Evolutionary conservation across 2,797 vertebrate species (phyloP), one percentile per base, ranked within the genome.

Genomic region (Hippoglossus hippoglossus): DNA sequence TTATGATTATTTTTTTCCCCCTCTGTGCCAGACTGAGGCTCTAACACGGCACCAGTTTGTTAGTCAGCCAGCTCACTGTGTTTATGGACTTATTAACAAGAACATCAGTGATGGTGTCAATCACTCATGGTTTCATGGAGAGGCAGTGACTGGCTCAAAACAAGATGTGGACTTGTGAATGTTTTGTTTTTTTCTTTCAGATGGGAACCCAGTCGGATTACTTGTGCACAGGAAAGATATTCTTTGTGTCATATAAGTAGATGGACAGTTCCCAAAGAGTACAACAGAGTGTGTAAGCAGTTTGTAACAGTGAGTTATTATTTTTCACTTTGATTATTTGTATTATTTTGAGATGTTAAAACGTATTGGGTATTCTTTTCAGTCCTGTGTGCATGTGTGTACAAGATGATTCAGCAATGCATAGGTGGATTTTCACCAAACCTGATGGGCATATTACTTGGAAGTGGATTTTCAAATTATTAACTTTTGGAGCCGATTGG

Each of bases 61-160:
- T 71, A 55, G 73, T 82, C 76, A 71, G 83, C 67, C 70, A 80
- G 77, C 83, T 77, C 56, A 15, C 66, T 56, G 67, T 67, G 75
- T 91, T 92, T 84, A 90, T 79, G 76, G 71, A 86, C 79, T 73
- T 73, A 83, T 85, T 89, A 92, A 90, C 83, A 77, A 78, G 54
- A 78, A 63, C 65, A 75, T 89, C 70, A 60, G 70, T 44, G 72
- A 74, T 72, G 72, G 64, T 84, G 87, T 86, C 81, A 75, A 75
- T 89, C 84, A 65, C 73, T 73, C 41, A 57, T 41, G 55, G 67
- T 77, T 74, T 80, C 71, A 82, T 9, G 22, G 22, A 77, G 53
- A 75, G 49, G 31, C 51, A 34, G 58, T n/a, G n/a, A 66, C 51
- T 64, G 57, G 28, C 7, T 39, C 36, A 39, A 39, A 39, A 46